Percentiles rank a stretch among this genome's conserved stretches.
These are phyloP conservation scores for Atherix ibis DNA, from an alignment of 2,888 invertebrate genomes.

Conservation along the genomic window DNA sequence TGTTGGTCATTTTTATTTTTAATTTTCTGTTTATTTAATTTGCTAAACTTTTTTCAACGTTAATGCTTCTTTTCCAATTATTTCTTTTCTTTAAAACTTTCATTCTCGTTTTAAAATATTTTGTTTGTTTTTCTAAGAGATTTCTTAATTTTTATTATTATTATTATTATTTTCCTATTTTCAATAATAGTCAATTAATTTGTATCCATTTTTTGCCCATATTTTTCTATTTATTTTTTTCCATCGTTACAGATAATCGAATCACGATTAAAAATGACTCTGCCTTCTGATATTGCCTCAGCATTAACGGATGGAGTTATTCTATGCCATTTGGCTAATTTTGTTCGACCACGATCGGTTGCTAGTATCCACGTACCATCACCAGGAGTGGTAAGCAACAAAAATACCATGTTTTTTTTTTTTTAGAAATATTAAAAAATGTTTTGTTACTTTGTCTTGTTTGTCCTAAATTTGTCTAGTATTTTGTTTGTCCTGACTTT, in stretches of 20 bases:
- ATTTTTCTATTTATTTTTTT: slow-evolving; percentile 1
- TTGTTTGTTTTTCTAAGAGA: not conserved
- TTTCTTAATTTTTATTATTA: not conserved
- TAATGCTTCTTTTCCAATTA: no score
- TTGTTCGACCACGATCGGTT: slow-evolving; percentile 78
- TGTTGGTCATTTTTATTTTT: no score
- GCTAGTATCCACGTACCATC: slow-evolving; percentile 91
- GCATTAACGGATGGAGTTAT: slow-evolving; percentile 85
- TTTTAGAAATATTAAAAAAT: slow-evolving; percentile 1
- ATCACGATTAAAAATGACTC: slow-evolving; percentile 70
- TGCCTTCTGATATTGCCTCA: slow-evolving; percentile 72
- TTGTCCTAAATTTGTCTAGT: no score
- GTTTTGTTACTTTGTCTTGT: slow-evolving; percentile 3
- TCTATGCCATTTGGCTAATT: slow-evolving; percentile 85
- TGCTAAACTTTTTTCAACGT: no score
- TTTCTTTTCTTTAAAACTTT: no score
- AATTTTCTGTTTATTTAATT: no score
- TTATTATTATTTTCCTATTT: no score
- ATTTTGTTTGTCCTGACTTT: no score
- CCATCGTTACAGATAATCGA: slow-evolving; percentile 59
- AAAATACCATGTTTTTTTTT: not conserved
- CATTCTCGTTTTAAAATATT: slow-evolving; percentile 1
- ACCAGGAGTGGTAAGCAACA: slow-evolving; percentile 61
- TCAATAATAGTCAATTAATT: not conserved
- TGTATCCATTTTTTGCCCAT: not conserved